Percentiles rank a stretch among this genome's conserved stretches.
Conservation (phyloP, 2,888 invertebrate species). For the Callimorpha dominula region DNA sequence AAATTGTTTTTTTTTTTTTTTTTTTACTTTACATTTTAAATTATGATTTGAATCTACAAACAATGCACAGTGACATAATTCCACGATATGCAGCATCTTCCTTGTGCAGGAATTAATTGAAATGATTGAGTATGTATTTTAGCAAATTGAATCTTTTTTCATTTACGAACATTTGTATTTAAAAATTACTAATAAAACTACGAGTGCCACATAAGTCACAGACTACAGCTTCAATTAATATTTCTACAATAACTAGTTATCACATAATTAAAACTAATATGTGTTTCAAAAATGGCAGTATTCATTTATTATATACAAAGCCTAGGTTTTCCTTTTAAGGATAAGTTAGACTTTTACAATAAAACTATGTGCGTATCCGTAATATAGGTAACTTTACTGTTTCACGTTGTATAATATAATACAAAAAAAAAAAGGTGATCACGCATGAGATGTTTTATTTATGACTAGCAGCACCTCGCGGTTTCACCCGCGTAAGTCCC, state of each 20-base stretch:
- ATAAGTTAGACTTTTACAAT: not conserved
- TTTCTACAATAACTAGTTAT: conserved; percentile 11
- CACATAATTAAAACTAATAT: conserved; percentile 6
- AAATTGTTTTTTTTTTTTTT: too few relatives aligned
- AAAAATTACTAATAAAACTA: too few relatives aligned
- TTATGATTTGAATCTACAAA: too few relatives aligned
- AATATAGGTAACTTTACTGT: conserved; percentile 13
- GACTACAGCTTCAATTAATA: not conserved
- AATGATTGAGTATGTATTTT: too few relatives aligned
- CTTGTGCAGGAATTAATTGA: too few relatives aligned
- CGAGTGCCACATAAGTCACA: not conserved
- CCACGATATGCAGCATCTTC: too few relatives aligned
- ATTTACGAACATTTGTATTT: too few relatives aligned
- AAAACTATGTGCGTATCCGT: conserved; percentile 20
- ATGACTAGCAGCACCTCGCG: too few relatives aligned
- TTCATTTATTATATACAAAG: conserved; percentile 11
- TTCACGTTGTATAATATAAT: not conserved
- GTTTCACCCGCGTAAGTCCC: too few relatives aligned
- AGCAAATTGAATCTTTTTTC: too few relatives aligned
- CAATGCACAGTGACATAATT: too few relatives aligned
- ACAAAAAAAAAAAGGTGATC: not conserved
- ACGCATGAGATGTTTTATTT: not conserved
- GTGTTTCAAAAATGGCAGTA: conserved; percentile 13
- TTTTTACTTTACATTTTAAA: too few relatives aligned
- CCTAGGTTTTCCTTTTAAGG: not conserved